phyloP scores from a whole-genome alignment of 2,113 vertebrate genomes.

The Cyanoderma ruficeps region DNA sequence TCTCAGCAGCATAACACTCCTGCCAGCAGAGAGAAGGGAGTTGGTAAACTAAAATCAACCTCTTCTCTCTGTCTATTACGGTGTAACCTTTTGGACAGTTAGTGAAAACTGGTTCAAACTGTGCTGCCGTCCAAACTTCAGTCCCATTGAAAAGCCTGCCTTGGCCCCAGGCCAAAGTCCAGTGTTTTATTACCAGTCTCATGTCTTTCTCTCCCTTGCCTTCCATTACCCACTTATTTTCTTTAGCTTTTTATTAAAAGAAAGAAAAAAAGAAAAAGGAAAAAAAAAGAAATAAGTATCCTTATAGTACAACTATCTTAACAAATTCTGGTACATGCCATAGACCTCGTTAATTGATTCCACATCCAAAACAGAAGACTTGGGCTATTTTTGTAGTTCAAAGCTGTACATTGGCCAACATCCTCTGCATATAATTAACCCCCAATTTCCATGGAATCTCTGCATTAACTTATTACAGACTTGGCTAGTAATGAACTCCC shows the following conservation, averaged over 20 bases:
- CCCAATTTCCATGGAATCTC: constrained; percentile 48
- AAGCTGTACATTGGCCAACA: constrained; percentile 19
- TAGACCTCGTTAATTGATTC: constrained; percentile 61
- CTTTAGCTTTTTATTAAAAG: neutral
- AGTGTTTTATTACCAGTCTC: constrained; percentile 40
- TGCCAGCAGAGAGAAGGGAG: constrained; percentile 18
- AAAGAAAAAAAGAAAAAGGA: neutral
- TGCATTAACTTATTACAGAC: constrained; percentile 32
- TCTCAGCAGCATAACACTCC: neutral
- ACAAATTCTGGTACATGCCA: neutral
- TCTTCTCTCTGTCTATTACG: neutral
- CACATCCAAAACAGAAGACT: constrained; percentile 44
- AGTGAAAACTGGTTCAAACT: constrained; percentile 21
- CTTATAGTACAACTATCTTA: neutral
- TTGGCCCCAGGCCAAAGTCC: constrained; percentile 31
- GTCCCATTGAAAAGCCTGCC: constrained; percentile 27
- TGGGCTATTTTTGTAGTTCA: constrained; percentile 60
- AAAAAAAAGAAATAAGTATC: neutral
- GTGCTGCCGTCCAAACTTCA: constrained; percentile 36
- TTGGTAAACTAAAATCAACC: constrained; percentile 23
- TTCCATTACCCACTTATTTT: constrained; percentile 32
- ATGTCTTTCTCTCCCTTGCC: constrained; percentile 14
- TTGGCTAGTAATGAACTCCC: constrained; percentile 39
- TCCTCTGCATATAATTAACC: constrained; percentile 60
- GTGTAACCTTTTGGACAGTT: constrained; percentile 15